These are phyloP conservation scores for Thymelicus acteon DNA, from an alignment of 2,888 invertebrate species.

Conservation along the genomic window DNA sequence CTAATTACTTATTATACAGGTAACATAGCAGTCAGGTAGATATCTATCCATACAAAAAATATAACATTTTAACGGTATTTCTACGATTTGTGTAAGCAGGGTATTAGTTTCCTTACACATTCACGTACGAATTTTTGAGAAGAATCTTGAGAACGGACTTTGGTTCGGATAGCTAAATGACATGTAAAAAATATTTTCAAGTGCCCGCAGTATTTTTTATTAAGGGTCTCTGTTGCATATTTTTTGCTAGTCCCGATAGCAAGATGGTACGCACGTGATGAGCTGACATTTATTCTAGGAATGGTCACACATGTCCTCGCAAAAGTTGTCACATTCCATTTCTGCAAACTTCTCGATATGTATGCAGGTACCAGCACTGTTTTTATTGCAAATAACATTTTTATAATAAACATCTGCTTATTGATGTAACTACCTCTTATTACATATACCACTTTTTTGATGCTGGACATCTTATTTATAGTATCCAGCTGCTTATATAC, in stretches of 20 bases:
- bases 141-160: neutral
- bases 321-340: slow-evolving; percentile 49
- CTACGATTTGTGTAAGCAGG: neutral
- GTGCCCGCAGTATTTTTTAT: slow-evolving; percentile 14
- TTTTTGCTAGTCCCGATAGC: slow-evolving; percentile 54
- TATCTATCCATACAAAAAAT: too few species aligned
- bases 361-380: slow-evolving; percentile 54
- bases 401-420: slow-evolving; percentile 52
- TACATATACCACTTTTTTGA: slow-evolving; percentile 11
- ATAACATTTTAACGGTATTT: neutral
- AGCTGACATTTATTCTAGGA: slow-evolving; percentile 68
- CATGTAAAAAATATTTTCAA: slow-evolving; percentile 10
- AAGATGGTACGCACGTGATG: slow-evolving; percentile 70
- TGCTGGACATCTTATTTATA: slow-evolving; percentile 6
- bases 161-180: neutral
- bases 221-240: slow-evolving; percentile 46
- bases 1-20: neutral
- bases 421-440: slow-evolving; percentile 29
- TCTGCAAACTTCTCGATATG: slow-evolving; percentile 43
- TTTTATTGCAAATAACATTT: slow-evolving; percentile 48
- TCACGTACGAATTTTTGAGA: too few species aligned
- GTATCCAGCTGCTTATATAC: slow-evolving; percentile 39
- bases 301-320: slow-evolving; percentile 66
- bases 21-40: neutral
- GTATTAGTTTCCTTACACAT: too few species aligned